Evolutionary conservation across 2,888 invertebrate genomes (phyloP).

Genomic region (Polyommatus icarus): DNA sequence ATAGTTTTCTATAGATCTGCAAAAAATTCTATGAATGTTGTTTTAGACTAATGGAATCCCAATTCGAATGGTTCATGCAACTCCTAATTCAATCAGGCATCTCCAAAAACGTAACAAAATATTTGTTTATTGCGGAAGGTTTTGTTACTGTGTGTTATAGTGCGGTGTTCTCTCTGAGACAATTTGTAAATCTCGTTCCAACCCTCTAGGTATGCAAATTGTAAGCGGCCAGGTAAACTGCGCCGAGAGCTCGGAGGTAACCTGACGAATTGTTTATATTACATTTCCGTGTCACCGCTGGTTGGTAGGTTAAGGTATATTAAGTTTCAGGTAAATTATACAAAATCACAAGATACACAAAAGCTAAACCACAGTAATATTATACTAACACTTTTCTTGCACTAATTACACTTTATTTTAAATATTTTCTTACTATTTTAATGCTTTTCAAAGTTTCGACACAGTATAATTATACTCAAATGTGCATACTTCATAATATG

Average conservation of each 20-base stretch:
- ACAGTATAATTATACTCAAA: too few species aligned
- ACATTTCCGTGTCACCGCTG: conserved; percentile 31
- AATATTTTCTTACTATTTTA: too few species aligned
- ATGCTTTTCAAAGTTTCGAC: too few species aligned
- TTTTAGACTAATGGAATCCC: too few species aligned
- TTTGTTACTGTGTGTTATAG: not conserved
- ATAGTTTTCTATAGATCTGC: too few species aligned
- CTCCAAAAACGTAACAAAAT: not conserved
- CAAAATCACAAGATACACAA: too few species aligned
- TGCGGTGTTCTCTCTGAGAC: conserved; percentile 12
- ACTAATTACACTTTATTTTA: too few species aligned
- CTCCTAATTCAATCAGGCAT: not conserved
- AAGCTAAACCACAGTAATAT: too few species aligned
- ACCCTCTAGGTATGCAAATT: conserved; percentile 41
- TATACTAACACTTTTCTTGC: too few species aligned
- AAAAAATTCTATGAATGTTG: too few species aligned
- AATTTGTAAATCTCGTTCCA: conserved; percentile 41
- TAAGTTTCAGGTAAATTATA: not conserved
- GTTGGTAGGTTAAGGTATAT: not conserved
- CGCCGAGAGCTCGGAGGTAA: conserved; percentile 39
- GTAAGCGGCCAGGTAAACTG: conserved; percentile 41
- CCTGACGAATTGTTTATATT: conserved; percentile 38
- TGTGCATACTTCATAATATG: too few species aligned
- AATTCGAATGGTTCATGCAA: too few species aligned
- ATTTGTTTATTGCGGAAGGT: not conserved